These are phyloP conservation scores for Scartelaos histophorus DNA, from an alignment of 2,113 vertebrate genomes.

Conservation along the genomic window DNA sequence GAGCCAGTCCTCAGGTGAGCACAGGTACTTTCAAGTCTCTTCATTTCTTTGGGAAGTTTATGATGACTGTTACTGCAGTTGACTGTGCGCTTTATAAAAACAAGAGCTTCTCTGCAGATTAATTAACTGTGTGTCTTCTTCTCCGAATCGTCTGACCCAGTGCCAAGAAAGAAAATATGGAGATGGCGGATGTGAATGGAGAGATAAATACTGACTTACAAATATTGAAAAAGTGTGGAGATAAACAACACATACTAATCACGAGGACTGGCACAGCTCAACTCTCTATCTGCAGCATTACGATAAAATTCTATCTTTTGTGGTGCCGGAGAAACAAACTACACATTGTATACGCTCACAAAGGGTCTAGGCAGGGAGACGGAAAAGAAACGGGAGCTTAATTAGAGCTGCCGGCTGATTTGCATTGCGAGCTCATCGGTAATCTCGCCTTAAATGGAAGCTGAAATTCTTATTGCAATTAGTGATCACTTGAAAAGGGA, in stretches of 20 bases:
- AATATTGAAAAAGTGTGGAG: constrained; percentile 5
- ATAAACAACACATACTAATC: constrained; percentile 49
- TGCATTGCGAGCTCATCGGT: constrained; percentile 67
- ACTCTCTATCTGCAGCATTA: constrained; percentile 64
- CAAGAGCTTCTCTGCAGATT: constrained; percentile 28
- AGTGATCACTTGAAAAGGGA: constrained; percentile 75
- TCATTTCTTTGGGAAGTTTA: constrained; percentile 6
- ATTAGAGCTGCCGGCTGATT: constrained; percentile 72
- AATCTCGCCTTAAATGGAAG: constrained; percentile 71
- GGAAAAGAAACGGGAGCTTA: constrained; percentile 60
- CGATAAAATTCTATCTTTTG: constrained; percentile 61
- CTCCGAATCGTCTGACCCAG: constrained; percentile 33
- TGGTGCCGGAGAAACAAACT: constrained; percentile 62
- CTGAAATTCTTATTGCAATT: constrained; percentile 76
- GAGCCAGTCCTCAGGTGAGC: constrained; percentile 21
- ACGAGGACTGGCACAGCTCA: constrained; percentile 45
- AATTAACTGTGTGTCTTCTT: constrained; percentile 34
- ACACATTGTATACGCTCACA: constrained; percentile 58
- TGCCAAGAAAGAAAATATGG: constrained; percentile 5
- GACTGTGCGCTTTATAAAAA: constrained; percentile 7
- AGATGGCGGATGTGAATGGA: constrained; percentile 17
- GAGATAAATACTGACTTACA: constrained; percentile 23
- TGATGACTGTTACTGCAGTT: constrained; percentile 3
- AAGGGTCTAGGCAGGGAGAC: constrained; percentile 50
- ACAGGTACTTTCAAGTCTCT: constrained; percentile 1